phyloP scores from a whole-genome alignment of 1,140 invertebrate species.

The Leptonema lineaticorne region DNA sequence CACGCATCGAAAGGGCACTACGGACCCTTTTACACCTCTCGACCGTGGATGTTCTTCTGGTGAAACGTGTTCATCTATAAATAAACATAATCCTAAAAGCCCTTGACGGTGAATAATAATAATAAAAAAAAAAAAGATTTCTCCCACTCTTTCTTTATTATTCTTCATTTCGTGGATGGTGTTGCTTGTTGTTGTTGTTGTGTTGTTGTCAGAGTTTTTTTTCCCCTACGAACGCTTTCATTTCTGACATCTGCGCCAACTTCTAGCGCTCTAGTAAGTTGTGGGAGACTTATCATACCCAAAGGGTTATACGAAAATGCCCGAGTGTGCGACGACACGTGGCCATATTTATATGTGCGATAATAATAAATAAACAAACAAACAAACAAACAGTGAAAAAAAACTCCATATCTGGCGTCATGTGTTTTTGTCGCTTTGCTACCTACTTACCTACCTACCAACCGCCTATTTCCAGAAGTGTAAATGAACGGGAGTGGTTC shows the following conservation, averaged over 20 bases:
- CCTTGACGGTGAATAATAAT: constrained; percentile 13
- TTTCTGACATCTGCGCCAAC: too few relatives aligned
- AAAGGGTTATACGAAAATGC: constrained; percentile 37
- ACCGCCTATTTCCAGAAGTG: constrained; percentile 20
- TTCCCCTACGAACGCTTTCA: background rate
- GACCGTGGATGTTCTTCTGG: constrained; percentile 28
- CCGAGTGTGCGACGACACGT: constrained; percentile 28
- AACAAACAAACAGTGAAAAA: background rate
- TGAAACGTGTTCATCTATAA: constrained; percentile 42
- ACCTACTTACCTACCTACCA: too few relatives aligned
- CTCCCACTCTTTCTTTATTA: background rate
- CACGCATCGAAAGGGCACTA: constrained; percentile 4
- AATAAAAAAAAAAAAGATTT: background rate
- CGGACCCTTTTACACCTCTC: constrained; percentile 32
- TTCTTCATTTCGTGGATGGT: background rate
- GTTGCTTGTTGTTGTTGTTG: background rate
- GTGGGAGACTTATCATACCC: constrained; percentile 40
- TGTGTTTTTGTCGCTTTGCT: too few relatives aligned
- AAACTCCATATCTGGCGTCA: too few relatives aligned
- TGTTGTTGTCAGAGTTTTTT: background rate
- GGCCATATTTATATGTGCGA: background rate
- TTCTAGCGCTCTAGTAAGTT: constrained; percentile 34
- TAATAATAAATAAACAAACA: background rate
- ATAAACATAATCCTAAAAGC: constrained; percentile 42
- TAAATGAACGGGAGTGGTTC: constrained; percentile 40